Percentiles rank a stretch among this genome's conserved stretches.
Evolutionary conservation across 64 coral and sea anemone genomes (phyloP).

Genomic region (Stichodactyla helianthus): DNA sequence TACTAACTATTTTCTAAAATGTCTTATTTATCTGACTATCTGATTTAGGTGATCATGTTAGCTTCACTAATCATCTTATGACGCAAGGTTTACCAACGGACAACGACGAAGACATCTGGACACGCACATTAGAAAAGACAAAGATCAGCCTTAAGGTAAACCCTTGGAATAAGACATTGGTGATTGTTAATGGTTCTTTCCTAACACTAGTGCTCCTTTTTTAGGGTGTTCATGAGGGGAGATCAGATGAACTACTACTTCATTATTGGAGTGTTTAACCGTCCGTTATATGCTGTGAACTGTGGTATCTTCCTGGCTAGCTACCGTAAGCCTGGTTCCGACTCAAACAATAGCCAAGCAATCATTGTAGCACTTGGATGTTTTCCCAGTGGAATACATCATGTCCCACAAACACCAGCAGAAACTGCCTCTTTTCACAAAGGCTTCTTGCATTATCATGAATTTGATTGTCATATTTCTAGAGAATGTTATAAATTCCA

Average conservation of each 20-base stretch:
- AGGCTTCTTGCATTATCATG: too few relatives aligned
- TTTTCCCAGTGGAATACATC: too few relatives aligned
- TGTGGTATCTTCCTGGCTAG: too few relatives aligned
- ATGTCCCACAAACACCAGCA: too few relatives aligned
- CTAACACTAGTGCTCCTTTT: neutral
- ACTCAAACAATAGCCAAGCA: too few relatives aligned
- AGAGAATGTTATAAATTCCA: too few relatives aligned
- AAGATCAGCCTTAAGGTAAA: neutral
- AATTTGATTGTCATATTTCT: too few relatives aligned
- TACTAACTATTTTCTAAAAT: neutral
- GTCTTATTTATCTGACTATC: too few relatives aligned
- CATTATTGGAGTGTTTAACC: neutral
- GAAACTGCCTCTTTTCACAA: too few relatives aligned
- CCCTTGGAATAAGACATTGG: neutral
- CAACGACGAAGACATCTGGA: neutral
- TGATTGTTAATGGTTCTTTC: neutral
- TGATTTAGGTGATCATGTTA: neutral
- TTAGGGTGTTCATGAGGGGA: neutral
- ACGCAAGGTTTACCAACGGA: neutral
- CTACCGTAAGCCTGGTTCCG: too few relatives aligned
- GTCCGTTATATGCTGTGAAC: too few relatives aligned
- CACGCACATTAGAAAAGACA: neutral
- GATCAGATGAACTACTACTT: neutral
- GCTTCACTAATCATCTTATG: neutral
- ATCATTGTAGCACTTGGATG: too few relatives aligned